Percentiles rank a stretch among this genome's conserved stretches.
Conservation (phyloP, 2,797 vertebrate genomes). For the Pyrocephalus nanus region DNA sequence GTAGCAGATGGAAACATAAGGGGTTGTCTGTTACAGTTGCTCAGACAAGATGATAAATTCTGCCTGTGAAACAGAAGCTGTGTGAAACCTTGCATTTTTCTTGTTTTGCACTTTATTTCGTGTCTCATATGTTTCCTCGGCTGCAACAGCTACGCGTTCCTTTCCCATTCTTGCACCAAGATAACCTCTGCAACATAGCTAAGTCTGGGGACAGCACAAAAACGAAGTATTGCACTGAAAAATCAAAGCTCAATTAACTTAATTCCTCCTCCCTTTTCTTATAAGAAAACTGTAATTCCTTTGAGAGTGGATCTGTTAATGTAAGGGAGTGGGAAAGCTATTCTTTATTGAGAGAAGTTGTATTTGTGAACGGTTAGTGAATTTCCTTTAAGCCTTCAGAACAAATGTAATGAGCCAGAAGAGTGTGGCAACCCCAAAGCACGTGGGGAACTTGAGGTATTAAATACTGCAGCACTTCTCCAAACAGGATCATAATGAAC, state of each 20-base stretch:
- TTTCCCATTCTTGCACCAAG: not conserved
- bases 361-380: not conserved
- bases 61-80: not conserved
- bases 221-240: not conserved
- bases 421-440: not conserved
- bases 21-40: not conserved
- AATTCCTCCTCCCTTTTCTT: not conserved
- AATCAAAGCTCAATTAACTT: not conserved
- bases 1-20: not conserved
- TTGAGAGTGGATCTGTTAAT: not conserved
- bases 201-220: not conserved
- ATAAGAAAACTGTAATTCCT: not conserved
- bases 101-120: not conserved
- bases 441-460: not conserved
- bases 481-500: not conserved
- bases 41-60: not conserved
- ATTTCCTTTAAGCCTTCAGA: not conserved
- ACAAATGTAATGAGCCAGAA: not conserved
- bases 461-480: not conserved
- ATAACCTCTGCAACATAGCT: not conserved
- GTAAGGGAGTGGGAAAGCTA: not conserved
- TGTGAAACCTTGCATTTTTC: not conserved
- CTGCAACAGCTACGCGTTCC: not conserved
- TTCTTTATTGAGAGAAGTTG: not conserved
- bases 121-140: not conserved